Conservation (phyloP, 2,888 invertebrate species). For the Cheilosia vernalis region DNA sequence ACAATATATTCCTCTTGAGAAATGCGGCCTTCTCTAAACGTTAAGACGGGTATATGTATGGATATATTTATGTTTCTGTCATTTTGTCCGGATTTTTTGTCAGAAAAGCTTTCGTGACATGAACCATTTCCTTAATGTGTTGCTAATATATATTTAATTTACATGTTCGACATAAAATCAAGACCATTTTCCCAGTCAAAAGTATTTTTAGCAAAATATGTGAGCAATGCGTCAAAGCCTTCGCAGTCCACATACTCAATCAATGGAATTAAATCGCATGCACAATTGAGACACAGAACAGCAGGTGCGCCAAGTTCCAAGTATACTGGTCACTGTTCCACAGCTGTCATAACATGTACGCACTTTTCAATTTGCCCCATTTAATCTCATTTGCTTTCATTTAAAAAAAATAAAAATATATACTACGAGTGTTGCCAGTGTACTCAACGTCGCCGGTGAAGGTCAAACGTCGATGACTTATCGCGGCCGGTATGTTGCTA, state of each 20-base stretch:
- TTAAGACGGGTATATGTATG: no score
- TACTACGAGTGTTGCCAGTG: not conserved
- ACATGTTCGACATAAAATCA: not conserved
- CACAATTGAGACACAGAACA: conserved; percentile 26
- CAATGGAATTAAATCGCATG: conserved; percentile 7
- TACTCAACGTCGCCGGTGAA: conserved; percentile 14
- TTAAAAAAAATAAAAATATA: conserved; percentile 2
- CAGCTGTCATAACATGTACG: conserved; percentile 62
- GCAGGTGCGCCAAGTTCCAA: conserved; percentile 50
- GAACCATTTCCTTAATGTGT: no score
- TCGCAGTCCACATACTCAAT: conserved; percentile 11
- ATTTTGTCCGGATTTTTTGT: no score
- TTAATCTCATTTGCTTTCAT: conserved; percentile 28
- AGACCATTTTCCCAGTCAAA: not conserved
- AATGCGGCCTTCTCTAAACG: no score
- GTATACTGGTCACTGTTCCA: conserved; percentile 59
- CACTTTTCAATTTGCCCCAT: conserved; percentile 66
- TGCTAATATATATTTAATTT: no score
- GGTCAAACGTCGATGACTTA: conserved; percentile 59
- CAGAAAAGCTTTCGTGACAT: no score
- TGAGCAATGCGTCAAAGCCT: conserved; percentile 12
- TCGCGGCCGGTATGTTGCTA: conserved; percentile 8
- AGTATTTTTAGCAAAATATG: not conserved
- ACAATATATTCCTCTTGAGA: no score
- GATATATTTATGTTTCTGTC: no score